These are phyloP conservation scores for Eptesicus fuscus DNA, from an alignment of 2,113 vertebrate species.

Conservation along the genomic window DNA sequence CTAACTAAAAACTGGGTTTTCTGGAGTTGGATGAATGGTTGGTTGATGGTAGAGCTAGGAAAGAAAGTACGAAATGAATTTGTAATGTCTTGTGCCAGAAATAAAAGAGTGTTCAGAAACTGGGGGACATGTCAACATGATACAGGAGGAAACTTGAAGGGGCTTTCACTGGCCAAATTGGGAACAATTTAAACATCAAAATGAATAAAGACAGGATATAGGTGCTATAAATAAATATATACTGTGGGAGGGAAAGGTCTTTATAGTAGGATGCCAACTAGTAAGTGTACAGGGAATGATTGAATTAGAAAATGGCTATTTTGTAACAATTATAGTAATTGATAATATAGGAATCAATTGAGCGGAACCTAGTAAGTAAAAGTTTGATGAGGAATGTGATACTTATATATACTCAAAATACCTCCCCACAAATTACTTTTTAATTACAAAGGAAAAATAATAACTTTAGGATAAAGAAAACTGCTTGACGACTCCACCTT, in stretches of 20 bases:
- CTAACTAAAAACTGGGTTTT: background rate
- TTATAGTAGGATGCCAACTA: background rate
- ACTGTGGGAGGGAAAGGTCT: background rate
- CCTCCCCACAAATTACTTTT: background rate
- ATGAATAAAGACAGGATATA: background rate
- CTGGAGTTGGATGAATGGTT: background rate
- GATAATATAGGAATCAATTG: background rate
- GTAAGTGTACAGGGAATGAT: background rate
- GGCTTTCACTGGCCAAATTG: background rate
- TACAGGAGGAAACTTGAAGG: background rate
- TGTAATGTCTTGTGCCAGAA: background rate
- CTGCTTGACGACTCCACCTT: background rate
- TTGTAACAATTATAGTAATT: background rate
- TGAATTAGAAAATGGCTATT: background rate
- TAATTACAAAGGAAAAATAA: background rate
- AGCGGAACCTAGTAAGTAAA: background rate
- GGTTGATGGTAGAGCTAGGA: background rate
- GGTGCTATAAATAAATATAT: background rate
- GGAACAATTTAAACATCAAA: background rate
- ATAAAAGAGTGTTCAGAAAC: background rate
- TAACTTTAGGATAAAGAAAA: background rate
- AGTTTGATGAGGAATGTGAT: background rate
- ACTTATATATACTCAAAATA: background rate
- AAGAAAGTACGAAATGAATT: background rate
- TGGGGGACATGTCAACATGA: background rate